These are phyloP conservation scores for Phortica magna DNA, from an alignment of 2,888 invertebrate genomes.

Conservation along the genomic window DNA sequence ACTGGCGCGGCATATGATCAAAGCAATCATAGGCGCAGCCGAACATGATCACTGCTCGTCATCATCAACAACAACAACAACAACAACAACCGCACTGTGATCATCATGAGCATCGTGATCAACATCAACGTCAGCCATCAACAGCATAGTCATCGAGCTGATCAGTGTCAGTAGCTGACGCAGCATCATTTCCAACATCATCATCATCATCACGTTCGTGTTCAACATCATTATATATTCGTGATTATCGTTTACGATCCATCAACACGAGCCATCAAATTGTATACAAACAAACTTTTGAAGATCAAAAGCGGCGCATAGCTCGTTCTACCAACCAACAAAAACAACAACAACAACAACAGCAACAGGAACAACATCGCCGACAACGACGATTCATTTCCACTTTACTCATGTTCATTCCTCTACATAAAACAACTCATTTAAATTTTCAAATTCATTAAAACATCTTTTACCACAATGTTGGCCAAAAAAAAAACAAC, in stretches of 20 bases:
- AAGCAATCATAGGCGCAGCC: slow-evolving; percentile 57
- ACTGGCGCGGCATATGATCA: slow-evolving; percentile 72
- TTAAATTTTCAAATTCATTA: slow-evolving; percentile 56
- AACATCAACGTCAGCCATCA: slow-evolving; percentile 16
- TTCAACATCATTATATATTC: slow-evolving; percentile 42
- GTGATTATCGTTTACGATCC: slow-evolving; percentile 72
- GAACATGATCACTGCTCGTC: slow-evolving; percentile 68
- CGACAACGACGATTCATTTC: slow-evolving; percentile 9
- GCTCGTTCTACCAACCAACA: slow-evolving; percentile 28
- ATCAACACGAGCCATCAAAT: slow-evolving; percentile 78
- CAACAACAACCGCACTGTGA: slow-evolving; percentile 39
- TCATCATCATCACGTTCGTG: slow-evolving; percentile 56
- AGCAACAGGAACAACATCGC: background rate
- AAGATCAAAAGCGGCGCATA: slow-evolving; percentile 74
- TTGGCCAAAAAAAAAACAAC: background rate
- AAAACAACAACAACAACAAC: slow-evolving; percentile 14
- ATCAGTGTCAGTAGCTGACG: slow-evolving; percentile 53
- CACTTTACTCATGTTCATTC: slow-evolving; percentile 3
- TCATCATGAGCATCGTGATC: slow-evolving; percentile 5
- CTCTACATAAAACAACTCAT: slow-evolving; percentile 31
- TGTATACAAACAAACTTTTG: slow-evolving; percentile 77
- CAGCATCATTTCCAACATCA: slow-evolving; percentile 55
- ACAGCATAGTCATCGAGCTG: slow-evolving; percentile 48
- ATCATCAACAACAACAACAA: slow-evolving; percentile 50
- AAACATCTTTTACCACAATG: slow-evolving; percentile 37